Base-by-base conservation (phyloP, 2,113 vertebrate genomes). In the Hemichromis elongatus region DNA sequence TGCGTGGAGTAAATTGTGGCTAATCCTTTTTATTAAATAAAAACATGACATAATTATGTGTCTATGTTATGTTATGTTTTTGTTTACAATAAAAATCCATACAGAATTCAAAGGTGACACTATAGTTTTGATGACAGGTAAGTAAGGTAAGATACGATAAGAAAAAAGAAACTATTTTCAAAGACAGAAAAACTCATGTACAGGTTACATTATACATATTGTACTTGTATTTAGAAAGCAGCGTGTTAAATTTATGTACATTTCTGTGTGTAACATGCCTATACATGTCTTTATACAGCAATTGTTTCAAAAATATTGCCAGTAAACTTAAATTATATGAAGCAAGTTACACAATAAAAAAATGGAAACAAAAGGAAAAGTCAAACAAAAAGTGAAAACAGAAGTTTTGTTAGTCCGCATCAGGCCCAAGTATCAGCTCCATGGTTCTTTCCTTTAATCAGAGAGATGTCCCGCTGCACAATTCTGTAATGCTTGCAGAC, bases 401-500 rank as follows among this genome's bases (percentile, higher is more conserved):
- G 33, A 87, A 83, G 70, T 82, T 84, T 79, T 77, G 52, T 54
- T 77, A 50, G 26, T 80, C 70, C 86, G 68, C 66, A 84, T 84
- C 77, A 70, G 79, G 28, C 77, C 54, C 57, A 40, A 80, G 35
- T 30, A 59, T 63, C 9, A 55, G 18, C 83, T 94, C 28, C 59
- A 7, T 12, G 14, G 33, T 56, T 87, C 18, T 56, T 84, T 80
- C 50, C 84, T 94, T 92, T 92, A 94, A 93, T 90, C 87, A 89
- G 88, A 82, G 75, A 81, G 82, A 81, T 73, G 77, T 88, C 84
- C 85, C 63, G 9, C 80, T 79, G 80, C 91, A 90, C 86, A 84
- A 66, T 21, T 53, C 77, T 84, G 73, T 91, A 92, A 94, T 92
- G 88, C 56, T 88, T 82, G 82, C 80, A 83, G 93, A 90, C 80